phyloP scores from a whole-genome alignment of 2,888 invertebrate species.

The Plagiodera versicolora region DNA sequence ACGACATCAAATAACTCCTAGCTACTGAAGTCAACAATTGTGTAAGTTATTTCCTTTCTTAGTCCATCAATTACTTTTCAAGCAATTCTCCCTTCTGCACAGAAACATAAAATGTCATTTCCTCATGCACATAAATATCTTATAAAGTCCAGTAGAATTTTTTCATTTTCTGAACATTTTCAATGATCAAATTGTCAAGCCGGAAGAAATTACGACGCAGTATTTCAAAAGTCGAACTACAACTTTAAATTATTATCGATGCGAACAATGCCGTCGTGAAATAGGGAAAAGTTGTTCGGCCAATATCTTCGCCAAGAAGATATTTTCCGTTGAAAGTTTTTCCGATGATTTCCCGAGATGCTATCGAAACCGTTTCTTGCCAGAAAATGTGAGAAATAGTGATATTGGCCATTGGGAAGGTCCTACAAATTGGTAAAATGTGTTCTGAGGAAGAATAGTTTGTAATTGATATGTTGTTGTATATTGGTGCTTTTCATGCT shows the following conservation, averaged over 20 bases:
- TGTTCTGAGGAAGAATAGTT: too few species aligned
- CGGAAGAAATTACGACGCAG: constrained; percentile 11
- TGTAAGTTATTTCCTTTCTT: too few species aligned
- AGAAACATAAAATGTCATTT: too few species aligned
- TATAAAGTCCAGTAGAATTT: neutral
- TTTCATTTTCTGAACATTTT: constrained; percentile 16
- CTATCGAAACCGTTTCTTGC: neutral
- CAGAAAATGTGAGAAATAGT: neutral
- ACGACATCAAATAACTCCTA: too few species aligned
- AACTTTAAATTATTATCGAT: constrained; percentile 16
- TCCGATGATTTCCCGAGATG: neutral
- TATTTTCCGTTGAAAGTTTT: neutral
- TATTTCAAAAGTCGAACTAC: constrained; percentile 11
- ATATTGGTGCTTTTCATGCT: too few species aligned
- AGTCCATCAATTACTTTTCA: too few species aligned
- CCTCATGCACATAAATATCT: too few species aligned
- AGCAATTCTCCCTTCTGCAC: too few species aligned
- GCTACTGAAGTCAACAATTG: too few species aligned
- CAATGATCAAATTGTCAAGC: constrained; percentile 16
- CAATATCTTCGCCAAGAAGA: neutral
- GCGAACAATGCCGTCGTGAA: constrained; percentile 13
- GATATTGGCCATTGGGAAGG: neutral
- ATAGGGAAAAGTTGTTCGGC: constrained; percentile 4
- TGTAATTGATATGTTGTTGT: too few species aligned
- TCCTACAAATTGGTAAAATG: neutral